phyloP scores from a whole-genome alignment of 1,140 invertebrate species.

The Drosophila jambulina region DNA sequence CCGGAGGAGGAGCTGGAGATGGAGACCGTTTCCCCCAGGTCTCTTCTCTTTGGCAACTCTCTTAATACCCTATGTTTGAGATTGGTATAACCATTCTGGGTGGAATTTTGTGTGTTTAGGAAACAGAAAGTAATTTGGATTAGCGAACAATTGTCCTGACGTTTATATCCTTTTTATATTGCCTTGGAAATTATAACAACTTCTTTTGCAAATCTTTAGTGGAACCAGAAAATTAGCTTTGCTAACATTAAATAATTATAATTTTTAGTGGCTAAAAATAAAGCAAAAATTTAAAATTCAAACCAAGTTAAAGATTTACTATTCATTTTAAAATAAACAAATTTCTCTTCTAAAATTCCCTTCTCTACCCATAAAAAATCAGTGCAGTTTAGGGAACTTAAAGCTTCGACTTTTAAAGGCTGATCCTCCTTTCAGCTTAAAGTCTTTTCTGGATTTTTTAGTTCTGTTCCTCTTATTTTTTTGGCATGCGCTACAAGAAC shows the following conservation, averaged over 20 bases:
- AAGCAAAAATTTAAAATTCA: not conserved
- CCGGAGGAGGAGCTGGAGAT: conserved; percentile 39
- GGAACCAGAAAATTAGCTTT: not conserved
- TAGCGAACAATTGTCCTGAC: not conserved
- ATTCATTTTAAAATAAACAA: not conserved
- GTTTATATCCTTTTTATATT: not conserved
- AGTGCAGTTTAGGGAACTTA: not conserved
- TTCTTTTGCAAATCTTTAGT: too few relatives aligned
- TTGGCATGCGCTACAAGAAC: conserved; percentile 73
- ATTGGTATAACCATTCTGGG: not conserved
- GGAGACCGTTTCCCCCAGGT: conserved; percentile 28
- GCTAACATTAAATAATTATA: not conserved
- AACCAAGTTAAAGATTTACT: not conserved
- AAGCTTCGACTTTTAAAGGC: not conserved
- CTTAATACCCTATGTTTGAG: conserved; percentile 13
- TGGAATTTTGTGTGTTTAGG: not conserved
- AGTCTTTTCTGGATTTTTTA: conserved; percentile 40
- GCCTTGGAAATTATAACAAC: too few relatives aligned
- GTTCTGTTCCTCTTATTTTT: conserved; percentile 57
- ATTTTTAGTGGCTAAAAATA: not conserved
- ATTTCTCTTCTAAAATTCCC: not conserved
- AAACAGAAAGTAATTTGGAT: too few relatives aligned
- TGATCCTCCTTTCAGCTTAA: conserved; percentile 17
- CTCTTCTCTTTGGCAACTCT: conserved; percentile 21
- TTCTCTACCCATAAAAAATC: not conserved